A percentile compares a stretch with the other conserved stretches of the same genome.
These are phyloP conservation scores for Drosophila anceps DNA, from an alignment of 2,888 invertebrate genomes.

Conservation along the genomic window DNA sequence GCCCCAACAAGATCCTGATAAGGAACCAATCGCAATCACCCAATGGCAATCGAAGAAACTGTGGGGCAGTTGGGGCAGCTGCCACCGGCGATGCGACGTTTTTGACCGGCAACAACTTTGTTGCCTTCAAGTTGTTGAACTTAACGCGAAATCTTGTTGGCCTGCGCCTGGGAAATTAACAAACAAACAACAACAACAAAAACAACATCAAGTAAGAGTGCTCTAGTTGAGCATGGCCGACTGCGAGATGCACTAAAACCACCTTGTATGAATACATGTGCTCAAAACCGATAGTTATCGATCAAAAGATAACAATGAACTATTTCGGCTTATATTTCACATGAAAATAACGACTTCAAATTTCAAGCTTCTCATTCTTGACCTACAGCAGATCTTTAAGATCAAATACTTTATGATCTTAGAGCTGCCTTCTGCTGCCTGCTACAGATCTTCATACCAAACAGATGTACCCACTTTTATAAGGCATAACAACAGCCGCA, in stretches of 20 bases:
- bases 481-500: slow-evolving; percentile 9
- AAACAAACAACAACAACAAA: slow-evolving; percentile 46
- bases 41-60: slow-evolving; percentile 53
- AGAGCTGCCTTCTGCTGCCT: not conserved
- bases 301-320: not conserved
- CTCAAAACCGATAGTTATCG: not conserved
- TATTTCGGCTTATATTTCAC: not conserved
- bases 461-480: not conserved
- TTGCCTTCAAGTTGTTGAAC: slow-evolving; percentile 80
- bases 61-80: slow-evolving; percentile 51
- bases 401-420: not conserved
- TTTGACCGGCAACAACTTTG: slow-evolving; percentile 74
- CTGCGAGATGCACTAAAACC: not conserved
- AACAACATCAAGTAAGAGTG: slow-evolving; percentile 25
- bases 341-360: not conserved
- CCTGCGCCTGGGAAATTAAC: slow-evolving; percentile 79
- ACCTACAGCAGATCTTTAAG: not conserved
- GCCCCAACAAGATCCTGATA: slow-evolving; percentile 80
- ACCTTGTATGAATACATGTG: too few relatives aligned
- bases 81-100: slow-evolving; percentile 68
- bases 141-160: slow-evolving; percentile 82
- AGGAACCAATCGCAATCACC: slow-evolving; percentile 78
- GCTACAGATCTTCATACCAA: not conserved
- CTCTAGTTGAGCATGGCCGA: not conserved
- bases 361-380: not conserved